These are phyloP conservation scores for Sus scrofa DNA, from an alignment of 2,113 vertebrate genomes.

Conservation along the genomic window T2T-Sscrofa CM000818.6:101780001-101780500, in stretches of 20 bases:
- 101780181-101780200: not conserved
- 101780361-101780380: conserved; percentile 20
- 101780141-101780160: not conserved
- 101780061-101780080: not conserved
- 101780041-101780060: not conserved
- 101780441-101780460: conserved; percentile 36
- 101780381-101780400: conserved; percentile 19
- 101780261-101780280: not conserved
- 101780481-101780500: not conserved
- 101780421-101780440: conserved; percentile 5
- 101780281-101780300: not conserved
- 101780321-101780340: not conserved
- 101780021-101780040: not conserved
- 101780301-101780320: not conserved
- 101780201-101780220: not conserved
- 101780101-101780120: not conserved
- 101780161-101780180: not conserved
- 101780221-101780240: not conserved
- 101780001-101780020: not conserved
- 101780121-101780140: not conserved
- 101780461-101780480: not conserved
- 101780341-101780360: not conserved
- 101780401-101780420: conserved; percentile 31
- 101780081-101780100: not conserved
- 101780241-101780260: not conserved